Base-by-base conservation (phyloP, 2,797 vertebrate species). In the Tiaroga cobitis region DNA sequence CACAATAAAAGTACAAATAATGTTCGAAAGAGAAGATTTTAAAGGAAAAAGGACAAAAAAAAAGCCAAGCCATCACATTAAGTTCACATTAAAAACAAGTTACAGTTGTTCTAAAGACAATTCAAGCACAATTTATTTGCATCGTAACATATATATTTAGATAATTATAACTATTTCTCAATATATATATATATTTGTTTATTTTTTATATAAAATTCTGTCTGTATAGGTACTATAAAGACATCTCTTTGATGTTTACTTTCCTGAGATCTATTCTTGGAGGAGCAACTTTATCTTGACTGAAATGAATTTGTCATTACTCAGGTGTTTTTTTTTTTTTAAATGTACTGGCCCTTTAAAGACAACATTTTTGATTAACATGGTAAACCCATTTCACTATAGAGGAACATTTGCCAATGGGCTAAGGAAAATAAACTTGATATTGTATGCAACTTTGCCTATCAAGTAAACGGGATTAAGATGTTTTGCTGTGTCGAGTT, bases 231-330 rank as follows among this genome's bases (percentile, higher is more conserved):
- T 68, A 26, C 8, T 63, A 10, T 63, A 37, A 61, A 80, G 61
- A 37, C n/a, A 82, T 54, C 32, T 82, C 37, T 80, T 24, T 67
- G 51, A 82, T 11, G 37, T 43, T 49, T 29, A 46, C 15, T 39
- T 84, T 80, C 82, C 88, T 85, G 88, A 89, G 88, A 61, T 84
- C 39, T 75, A 54, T 41, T 67, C 21, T 49, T 67, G 16, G 18
- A 24, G 16, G 24, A 34, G 16, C 16, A 5, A 67, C 1, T 56
- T 16, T 41, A 46, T 61, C 15, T 61, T 61, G 54, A 82, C 39
- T 46, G 18, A 74, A 54, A 32, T 21, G 0, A 63, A 10, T 39
- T 67, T 46, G n/a, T 16, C 63, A 80, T 70, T 21, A 19, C 2
- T 69, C n/a, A 16, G 1, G 32, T 3, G 21, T 59, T n/a, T 43